These are phyloP conservation scores for Oeneis ivallda DNA, from an alignment of 2,888 invertebrate genomes.

Conservation along the genomic window DNA sequence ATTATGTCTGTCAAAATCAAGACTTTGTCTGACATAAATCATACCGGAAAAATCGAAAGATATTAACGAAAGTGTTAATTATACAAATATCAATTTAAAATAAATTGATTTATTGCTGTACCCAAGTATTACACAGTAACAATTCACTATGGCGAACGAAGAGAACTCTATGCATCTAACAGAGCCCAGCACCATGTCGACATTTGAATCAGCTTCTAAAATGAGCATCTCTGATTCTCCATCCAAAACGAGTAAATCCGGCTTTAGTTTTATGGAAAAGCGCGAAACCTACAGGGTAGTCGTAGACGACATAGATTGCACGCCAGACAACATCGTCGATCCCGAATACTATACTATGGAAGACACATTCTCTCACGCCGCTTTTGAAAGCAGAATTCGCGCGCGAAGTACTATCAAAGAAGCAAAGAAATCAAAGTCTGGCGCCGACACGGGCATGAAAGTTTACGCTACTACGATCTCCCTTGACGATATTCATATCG, in stretches of 20 bases:
- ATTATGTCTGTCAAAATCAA: no score
- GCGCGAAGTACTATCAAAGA: conserved; percentile 52
- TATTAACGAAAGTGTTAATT: no score
- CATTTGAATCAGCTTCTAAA: conserved; percentile 35
- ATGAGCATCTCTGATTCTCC: conserved; percentile 41
- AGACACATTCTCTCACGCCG: conserved; percentile 62
- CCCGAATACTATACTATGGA: conserved; percentile 58
- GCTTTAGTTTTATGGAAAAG: conserved; percentile 58
- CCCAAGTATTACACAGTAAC: not conserved
- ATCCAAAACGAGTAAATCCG: conserved; percentile 45
- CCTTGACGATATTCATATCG: conserved; percentile 79
- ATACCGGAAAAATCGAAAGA: no score
- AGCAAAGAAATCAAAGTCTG: conserved; percentile 46
- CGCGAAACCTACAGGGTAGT: conserved; percentile 55
- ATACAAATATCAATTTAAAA: not conserved
- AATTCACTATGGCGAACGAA: conserved; percentile 2
- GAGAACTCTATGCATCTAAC: not conserved
- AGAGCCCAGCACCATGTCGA: conserved; percentile 22
- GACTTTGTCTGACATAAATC: no score
- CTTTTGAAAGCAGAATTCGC: conserved; percentile 58
- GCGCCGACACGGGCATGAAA: conserved; percentile 57
- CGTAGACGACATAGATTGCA: conserved; percentile 54
- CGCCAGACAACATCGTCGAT: conserved; percentile 64
- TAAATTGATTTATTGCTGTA: not conserved
- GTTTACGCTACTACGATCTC: conserved; percentile 73